A percentile compares a stretch with the other conserved stretches of the same genome.
These are phyloP conservation scores for Barnardius zonarius DNA, from an alignment of 2,113 vertebrate genomes.

Conservation along the genomic window DNA sequence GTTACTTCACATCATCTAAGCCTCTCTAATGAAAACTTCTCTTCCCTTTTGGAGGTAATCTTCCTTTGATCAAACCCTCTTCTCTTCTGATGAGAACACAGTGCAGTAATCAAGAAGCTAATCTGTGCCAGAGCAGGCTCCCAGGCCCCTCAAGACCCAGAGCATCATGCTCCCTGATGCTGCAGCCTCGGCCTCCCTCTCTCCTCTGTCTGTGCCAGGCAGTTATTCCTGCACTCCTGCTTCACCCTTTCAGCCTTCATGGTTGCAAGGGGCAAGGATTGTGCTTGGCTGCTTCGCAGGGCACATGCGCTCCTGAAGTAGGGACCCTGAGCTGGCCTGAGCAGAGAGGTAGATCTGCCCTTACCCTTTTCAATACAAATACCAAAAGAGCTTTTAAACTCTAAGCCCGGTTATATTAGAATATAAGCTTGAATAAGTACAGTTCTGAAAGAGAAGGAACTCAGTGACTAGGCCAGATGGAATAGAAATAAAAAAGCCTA, in stretches of 20 bases:
- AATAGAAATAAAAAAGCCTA: background rate
- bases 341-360: background rate
- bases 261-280: background rate
- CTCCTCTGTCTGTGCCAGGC: background rate
- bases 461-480: background rate
- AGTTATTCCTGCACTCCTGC: background rate
- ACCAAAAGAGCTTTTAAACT: background rate
- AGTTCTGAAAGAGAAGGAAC: background rate
- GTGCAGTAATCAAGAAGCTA: conserved; percentile 48
- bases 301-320: background rate
- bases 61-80: conserved; percentile 60
- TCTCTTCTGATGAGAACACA: conserved; percentile 58
- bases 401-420: background rate
- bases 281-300: background rate
- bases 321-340: background rate
- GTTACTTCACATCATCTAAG: conserved; percentile 37
- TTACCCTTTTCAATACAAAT: background rate
- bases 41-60: conserved; percentile 23
- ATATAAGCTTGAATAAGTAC: background rate
- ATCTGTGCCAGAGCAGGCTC: conserved; percentile 12
- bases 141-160: background rate
- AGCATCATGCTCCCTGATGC: fast-evolving
- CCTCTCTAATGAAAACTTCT: conserved; percentile 53
- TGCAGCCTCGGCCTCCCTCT: background rate
- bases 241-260: background rate